These are phyloP conservation scores for Formica selysi DNA, from an alignment of 1,140 invertebrate species.

Conservation along the genomic window DNA sequence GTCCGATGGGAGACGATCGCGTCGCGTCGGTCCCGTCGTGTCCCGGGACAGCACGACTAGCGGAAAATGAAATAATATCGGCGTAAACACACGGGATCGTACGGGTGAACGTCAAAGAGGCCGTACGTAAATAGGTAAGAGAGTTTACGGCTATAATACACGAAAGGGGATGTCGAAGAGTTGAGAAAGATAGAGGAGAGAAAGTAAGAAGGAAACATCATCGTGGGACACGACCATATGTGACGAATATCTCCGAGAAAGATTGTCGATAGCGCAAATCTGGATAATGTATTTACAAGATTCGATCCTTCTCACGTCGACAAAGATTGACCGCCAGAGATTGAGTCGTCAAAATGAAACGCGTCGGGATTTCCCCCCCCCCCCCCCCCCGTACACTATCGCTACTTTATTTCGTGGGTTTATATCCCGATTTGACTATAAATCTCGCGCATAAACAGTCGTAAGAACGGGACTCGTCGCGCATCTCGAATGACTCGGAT, in stretches of 20 bases:
- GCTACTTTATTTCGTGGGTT: background rate
- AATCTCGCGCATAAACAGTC: background rate
- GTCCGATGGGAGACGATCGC: constrained; percentile 70
- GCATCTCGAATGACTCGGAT: background rate
- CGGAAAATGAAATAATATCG: constrained; percentile 85
- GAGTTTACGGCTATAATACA: constrained; percentile 70
- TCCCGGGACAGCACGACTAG: constrained; percentile 75
- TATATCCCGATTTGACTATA: background rate
- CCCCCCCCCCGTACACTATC: too few relatives aligned
- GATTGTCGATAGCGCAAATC: constrained; percentile 76
- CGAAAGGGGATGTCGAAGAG: background rate
- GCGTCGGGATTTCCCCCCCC: background rate
- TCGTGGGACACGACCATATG: constrained; percentile 73
- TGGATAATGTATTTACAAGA: constrained; percentile 80
- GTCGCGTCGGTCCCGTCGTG: constrained; percentile 33
- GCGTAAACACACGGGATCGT: constrained; percentile 76
- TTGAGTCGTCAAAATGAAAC: background rate
- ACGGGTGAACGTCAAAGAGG: constrained; percentile 62
- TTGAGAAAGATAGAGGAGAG: too few relatives aligned
- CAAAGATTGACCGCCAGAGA: background rate
- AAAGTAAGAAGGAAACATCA: constrained; percentile 37
- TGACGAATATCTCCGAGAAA: constrained; percentile 68
- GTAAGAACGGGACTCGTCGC: background rate
- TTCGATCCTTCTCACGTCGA: constrained; percentile 20
- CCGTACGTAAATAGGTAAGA: constrained; percentile 77